A percentile compares a stretch with the other conserved stretches of the same genome.
Conservation (phyloP, 2,113 vertebrate genomes). For the Zosterops hypoxanthus region DNA sequence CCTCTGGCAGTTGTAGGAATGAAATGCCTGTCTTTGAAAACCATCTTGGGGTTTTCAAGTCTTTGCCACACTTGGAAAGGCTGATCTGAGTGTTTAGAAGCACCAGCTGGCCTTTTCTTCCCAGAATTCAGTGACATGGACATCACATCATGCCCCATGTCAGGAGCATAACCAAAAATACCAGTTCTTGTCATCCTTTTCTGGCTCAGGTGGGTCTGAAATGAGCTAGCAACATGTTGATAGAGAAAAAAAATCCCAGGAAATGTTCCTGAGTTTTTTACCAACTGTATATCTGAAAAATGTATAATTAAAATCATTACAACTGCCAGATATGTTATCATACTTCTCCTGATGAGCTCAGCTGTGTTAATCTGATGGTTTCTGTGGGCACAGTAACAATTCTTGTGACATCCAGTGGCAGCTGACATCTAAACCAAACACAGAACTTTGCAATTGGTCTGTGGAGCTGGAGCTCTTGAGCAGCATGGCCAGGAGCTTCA, state of each 20-base stretch:
- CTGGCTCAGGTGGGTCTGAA: not conserved
- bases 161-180: not conserved
- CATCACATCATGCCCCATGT: rapidly evolving
- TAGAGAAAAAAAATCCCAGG: not conserved
- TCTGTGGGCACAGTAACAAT: not conserved
- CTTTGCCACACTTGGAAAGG: not conserved
- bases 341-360: not conserved
- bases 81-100: not conserved
- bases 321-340: not conserved
- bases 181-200: rapidly evolving
- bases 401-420: not conserved
- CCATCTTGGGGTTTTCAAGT: rapidly evolving
- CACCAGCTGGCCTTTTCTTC: not conserved
- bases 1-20: not conserved
- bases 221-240: not conserved
- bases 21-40: not conserved
- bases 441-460: not conserved
- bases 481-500: not conserved
- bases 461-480: not conserved
- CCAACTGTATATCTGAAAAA: not conserved
- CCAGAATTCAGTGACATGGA: not conserved
- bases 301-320: not conserved
- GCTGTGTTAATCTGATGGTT: not conserved
- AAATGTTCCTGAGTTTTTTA: not conserved
- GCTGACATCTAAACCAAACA: not conserved